Percentiles rank a stretch among this genome's conserved stretches.
These are phyloP conservation scores for Trichonephila clavipes DNA, from an alignment of 1,140 invertebrate genomes.

Conservation along the genomic window DNA sequence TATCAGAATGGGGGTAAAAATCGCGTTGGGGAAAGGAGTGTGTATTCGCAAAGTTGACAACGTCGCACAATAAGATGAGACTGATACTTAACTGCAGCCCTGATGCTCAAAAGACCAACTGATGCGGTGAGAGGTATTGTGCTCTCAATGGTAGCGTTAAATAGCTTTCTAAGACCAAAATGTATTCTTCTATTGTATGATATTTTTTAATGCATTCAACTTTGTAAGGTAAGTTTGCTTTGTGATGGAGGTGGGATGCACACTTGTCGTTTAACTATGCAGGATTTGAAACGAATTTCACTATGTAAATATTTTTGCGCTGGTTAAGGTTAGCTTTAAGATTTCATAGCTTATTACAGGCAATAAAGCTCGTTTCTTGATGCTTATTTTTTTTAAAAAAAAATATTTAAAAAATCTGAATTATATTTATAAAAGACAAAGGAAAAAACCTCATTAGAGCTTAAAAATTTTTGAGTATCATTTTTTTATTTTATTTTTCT, in stretches of 20 bases:
- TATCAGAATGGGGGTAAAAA: conserved; percentile 14
- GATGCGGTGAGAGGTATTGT: conserved; percentile 44
- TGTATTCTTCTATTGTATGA: conserved; percentile 7
- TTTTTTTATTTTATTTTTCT: too few species aligned
- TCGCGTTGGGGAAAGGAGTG: conserved; percentile 18
- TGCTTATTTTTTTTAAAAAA: too few species aligned
- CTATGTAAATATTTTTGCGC: too few species aligned
- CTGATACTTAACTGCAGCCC: conserved; percentile 43
- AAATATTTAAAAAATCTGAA: too few species aligned
- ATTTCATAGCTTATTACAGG: too few species aligned
- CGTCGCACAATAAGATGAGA: conserved; percentile 59
- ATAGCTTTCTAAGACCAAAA: conserved; percentile 35
- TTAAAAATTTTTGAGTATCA: too few species aligned
- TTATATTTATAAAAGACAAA: too few species aligned
- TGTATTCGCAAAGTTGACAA: conserved; percentile 47
- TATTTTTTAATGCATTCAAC: background rate
- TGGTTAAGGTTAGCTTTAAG: too few species aligned
- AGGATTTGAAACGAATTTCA: too few species aligned
- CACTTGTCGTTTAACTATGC: background rate
- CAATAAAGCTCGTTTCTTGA: too few species aligned
- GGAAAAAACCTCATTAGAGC: too few species aligned
- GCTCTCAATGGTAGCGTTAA: background rate
- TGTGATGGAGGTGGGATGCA: background rate
- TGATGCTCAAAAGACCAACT: conserved; percentile 44
- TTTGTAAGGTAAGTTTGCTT: background rate